A percentile compares a stretch with the other conserved stretches of the same genome.
Conservation (phyloP, 2,888 invertebrate species). For the Agonopterix arenella region DNA sequence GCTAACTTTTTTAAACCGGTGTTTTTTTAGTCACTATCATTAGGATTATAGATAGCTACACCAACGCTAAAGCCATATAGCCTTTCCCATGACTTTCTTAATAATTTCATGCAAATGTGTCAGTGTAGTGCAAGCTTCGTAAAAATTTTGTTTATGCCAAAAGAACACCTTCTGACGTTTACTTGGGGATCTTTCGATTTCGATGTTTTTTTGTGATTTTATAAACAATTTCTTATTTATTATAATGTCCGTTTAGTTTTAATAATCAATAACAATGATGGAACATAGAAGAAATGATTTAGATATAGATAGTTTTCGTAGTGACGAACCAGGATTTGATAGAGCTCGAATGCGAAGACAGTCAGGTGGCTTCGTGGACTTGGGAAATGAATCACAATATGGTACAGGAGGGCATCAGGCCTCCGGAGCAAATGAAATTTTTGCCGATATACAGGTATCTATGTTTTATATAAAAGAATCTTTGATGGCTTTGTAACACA, state of each 20-base stretch:
- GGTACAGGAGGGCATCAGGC: slow-evolving; percentile 90
- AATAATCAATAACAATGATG: slow-evolving; percentile 33
- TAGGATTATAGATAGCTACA: no score
- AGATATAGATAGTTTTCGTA: slow-evolving; percentile 63
- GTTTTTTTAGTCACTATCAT: no score
- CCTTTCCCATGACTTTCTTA: no score
- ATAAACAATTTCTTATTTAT: neutral
- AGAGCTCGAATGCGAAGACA: slow-evolving; percentile 77
- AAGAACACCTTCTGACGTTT: no score
- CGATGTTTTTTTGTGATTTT: neutral
- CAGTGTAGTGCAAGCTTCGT: no score
- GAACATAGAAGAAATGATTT: slow-evolving; percentile 57
- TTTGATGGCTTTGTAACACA: no score
- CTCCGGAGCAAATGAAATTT: slow-evolving; percentile 92
- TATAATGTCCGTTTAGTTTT: slow-evolving; percentile 1
- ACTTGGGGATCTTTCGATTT: no score
- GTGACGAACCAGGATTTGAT: slow-evolving; percentile 62
- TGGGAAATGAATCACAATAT: slow-evolving; percentile 85
- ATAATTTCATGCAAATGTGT: no score
- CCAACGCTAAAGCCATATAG: no score
- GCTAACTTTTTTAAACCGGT: no score
- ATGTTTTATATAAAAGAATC: neutral
- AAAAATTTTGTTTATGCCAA: no score
- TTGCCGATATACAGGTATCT: slow-evolving; percentile 91
- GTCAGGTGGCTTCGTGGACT: slow-evolving; percentile 85